Conservation (phyloP, 1,140 invertebrate genomes). For the Yoshiicerus persimilis region DNA sequence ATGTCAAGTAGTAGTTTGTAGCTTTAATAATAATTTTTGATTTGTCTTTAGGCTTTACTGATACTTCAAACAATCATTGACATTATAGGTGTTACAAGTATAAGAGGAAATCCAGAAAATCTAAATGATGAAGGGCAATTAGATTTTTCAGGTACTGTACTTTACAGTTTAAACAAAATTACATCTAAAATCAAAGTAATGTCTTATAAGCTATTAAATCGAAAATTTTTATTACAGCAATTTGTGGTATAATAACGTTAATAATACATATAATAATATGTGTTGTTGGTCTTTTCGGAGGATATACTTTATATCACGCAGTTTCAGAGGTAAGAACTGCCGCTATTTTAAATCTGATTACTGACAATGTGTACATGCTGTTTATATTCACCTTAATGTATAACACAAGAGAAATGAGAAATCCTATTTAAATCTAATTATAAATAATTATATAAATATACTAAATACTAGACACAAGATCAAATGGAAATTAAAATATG, state of each 20-base stretch:
- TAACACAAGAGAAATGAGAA: too few species aligned
- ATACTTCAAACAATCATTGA: not conserved
- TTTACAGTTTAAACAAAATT: too few species aligned
- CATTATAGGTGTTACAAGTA: not conserved
- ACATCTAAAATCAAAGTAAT: too few species aligned
- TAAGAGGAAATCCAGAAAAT: not conserved
- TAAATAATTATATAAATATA: too few species aligned
- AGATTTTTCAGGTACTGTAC: not conserved
- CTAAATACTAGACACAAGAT: too few species aligned
- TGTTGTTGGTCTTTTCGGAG: not conserved
- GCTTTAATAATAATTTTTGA: not conserved
- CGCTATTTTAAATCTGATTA: too few species aligned
- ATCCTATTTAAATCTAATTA: too few species aligned
- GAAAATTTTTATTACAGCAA: not conserved
- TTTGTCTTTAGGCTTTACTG: not conserved
- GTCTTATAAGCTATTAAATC: too few species aligned
- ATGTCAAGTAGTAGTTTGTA: too few species aligned
- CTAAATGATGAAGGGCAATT: not conserved
- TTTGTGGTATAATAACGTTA: not conserved
- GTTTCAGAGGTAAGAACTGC: not conserved
- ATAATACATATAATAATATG: not conserved
- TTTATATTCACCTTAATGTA: too few species aligned
- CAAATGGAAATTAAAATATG: too few species aligned
- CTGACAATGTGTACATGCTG: too few species aligned
- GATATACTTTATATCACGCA: not conserved